Evolutionary conservation across 2,888 invertebrate genomes (phyloP).

Genomic region (Rhagophthalmus giganteus): DNA sequence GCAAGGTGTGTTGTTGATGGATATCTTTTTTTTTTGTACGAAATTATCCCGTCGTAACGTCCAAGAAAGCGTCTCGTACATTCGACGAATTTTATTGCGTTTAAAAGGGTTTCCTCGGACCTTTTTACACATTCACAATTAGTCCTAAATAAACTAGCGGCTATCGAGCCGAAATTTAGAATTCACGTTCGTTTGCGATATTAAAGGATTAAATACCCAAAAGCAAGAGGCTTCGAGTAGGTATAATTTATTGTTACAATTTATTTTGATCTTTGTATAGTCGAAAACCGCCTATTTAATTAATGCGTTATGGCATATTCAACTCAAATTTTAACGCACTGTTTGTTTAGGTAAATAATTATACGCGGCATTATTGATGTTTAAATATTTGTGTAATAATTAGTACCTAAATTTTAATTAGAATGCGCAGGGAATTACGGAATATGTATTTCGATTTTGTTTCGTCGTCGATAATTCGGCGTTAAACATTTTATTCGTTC

Average conservation of each 20-base stretch:
- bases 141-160: conserved; percentile 2
- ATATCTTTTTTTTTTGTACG: conserved; percentile 16
- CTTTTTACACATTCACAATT: conserved; percentile 35
- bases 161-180: not conserved
- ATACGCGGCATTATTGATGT: too few species aligned
- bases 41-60: not conserved
- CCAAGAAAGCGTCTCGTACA: not conserved
- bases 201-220: not conserved
- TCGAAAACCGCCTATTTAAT: too few species aligned
- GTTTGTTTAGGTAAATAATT: too few species aligned
- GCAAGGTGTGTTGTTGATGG: conserved; percentile 41
- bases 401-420: too few species aligned
- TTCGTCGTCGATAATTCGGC: too few species aligned
- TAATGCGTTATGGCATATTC: too few species aligned
- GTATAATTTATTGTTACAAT: not conserved
- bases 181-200: not conserved
- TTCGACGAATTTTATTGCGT: not conserved
- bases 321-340: too few species aligned
- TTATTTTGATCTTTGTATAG: too few species aligned
- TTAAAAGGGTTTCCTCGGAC: not conserved
- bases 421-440: too few species aligned
- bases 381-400: too few species aligned
- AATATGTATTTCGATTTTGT: too few species aligned
- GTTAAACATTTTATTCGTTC: too few species aligned
- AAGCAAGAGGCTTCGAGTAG: not conserved